phyloP scores from a whole-genome alignment of 2,113 vertebrate genomes.

The Argyrosomus japonicus region DNA sequence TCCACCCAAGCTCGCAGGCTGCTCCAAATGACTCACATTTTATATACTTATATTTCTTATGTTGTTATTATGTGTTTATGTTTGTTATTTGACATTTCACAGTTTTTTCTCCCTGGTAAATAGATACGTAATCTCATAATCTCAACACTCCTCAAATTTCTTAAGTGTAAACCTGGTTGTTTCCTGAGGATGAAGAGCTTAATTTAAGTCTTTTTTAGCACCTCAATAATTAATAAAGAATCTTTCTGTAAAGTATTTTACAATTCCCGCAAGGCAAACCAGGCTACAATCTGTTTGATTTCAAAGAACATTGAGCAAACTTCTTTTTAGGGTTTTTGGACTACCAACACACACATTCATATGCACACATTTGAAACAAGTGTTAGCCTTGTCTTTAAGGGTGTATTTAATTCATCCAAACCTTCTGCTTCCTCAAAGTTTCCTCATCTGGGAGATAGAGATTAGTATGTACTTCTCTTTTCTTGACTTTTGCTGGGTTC shows the following conservation, averaged over 20 bases:
- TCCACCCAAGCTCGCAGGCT: neutral
- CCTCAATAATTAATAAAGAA: constrained; percentile 11
- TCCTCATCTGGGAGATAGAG: neutral
- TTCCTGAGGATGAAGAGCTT: constrained; percentile 19
- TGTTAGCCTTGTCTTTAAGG: neutral
- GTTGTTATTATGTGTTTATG: too few species aligned
- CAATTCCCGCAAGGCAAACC: constrained; percentile 1
- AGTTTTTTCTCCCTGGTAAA: neutral
- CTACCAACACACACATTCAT: neutral
- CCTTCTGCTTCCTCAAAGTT: neutral
- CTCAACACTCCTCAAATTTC: neutral
- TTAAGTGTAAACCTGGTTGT: neutral
- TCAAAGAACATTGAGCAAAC: neutral
- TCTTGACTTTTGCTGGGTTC: constrained; percentile 22
- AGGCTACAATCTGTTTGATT: neutral
- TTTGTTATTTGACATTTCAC: constrained; percentile 10
- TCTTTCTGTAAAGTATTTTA: neutral
- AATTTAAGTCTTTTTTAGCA: neutral
- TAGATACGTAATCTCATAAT: neutral
- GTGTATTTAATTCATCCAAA: neutral
- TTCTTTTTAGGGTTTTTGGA: neutral
- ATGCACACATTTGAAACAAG: neutral
- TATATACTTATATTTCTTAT: neutral
- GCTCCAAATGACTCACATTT: neutral
- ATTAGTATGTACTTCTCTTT: neutral